Conservation (phyloP, 2,797 vertebrate species). For the Diceros bicornis region DNA sequence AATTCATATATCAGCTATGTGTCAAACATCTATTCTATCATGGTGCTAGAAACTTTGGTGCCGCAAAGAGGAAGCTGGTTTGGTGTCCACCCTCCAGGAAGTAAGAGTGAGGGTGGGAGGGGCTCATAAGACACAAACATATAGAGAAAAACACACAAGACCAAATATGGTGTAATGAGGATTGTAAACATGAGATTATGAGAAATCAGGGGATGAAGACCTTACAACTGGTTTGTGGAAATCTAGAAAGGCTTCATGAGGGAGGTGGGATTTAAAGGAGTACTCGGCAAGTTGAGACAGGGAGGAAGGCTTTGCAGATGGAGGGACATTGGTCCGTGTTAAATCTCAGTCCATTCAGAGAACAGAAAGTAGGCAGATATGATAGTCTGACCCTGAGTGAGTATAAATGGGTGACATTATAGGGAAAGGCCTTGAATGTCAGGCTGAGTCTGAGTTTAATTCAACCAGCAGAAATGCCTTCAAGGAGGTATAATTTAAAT, state of each 20-base stretch:
- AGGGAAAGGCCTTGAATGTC: not conserved
- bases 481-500: not conserved
- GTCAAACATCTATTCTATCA: not conserved
- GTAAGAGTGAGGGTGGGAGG: not conserved
- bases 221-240: not conserved
- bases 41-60: not conserved
- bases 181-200: not conserved
- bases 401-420: not conserved
- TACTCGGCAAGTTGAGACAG: not conserved
- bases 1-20: not conserved
- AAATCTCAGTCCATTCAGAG: not conserved
- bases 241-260: not conserved
- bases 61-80: not conserved
- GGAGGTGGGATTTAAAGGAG: not conserved
- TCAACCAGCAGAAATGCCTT: conserved; percentile 28
- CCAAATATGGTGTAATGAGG: not conserved
- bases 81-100: not conserved
- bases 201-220: not conserved
- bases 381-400: not conserved
- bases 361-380: not conserved
- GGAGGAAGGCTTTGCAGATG: not conserved
- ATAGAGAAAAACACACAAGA: not conserved
- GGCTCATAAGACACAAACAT: not conserved
- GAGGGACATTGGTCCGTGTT: not conserved
- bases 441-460: conserved; percentile 7